Conservation (phyloP, 2,888 invertebrate species). For the Omphaloscelis lunosa region DNA sequence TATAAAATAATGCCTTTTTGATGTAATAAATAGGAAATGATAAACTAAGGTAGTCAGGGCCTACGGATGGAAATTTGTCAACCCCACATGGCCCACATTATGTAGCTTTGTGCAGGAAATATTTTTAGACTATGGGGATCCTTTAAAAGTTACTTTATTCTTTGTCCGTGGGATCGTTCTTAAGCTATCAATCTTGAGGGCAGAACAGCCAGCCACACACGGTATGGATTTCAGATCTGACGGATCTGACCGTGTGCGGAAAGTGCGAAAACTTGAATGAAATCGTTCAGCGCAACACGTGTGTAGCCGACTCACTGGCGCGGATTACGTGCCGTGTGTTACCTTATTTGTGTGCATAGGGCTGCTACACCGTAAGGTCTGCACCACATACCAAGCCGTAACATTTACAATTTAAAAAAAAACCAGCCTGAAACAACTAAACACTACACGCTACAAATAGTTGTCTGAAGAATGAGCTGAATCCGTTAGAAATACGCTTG, state of each 20-base stretch:
- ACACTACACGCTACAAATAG: background rate
- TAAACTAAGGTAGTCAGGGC: too few relatives aligned
- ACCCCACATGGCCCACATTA: background rate
- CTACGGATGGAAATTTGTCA: background rate
- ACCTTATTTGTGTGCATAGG: constrained; percentile 24
- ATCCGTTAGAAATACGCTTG: background rate
- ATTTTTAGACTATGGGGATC: background rate
- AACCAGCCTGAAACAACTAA: background rate
- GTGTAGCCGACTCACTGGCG: constrained; percentile 28
- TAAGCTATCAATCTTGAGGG: background rate
- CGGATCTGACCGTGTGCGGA: background rate
- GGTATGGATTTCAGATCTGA: background rate
- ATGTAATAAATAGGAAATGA: too few relatives aligned
- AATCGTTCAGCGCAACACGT: constrained; percentile 55
- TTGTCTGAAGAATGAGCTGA: background rate
- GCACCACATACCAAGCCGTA: background rate
- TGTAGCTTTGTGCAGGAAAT: too few relatives aligned
- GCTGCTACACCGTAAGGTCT: background rate
- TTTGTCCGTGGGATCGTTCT: background rate
- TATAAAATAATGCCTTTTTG: background rate
- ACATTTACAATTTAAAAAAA: background rate
- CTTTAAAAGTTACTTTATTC: background rate
- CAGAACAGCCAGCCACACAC: background rate
- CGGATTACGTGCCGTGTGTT: constrained; percentile 33
- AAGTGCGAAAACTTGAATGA: background rate